Evolutionary conservation across 2,113 vertebrate species (phyloP), one percentile per base, ranked within the genome.

Genomic region (Sprattus sprattus): DNA sequence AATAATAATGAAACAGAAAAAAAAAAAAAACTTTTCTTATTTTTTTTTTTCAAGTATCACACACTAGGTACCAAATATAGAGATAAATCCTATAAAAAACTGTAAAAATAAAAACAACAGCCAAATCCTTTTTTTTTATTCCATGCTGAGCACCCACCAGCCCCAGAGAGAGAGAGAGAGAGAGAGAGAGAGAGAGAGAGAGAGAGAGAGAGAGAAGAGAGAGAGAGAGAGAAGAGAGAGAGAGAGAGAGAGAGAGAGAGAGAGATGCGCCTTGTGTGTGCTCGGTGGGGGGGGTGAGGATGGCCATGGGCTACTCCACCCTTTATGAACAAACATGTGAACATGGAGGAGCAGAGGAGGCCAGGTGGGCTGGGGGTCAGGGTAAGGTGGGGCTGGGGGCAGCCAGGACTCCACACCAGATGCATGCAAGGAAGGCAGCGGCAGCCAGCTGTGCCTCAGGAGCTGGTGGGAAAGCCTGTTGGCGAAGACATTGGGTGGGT

Each of bases 31-130:
- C 49, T 86, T 87, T 89, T 87, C 87, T 88, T 83, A 85, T 87
- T 71, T 81, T 80, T 87, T 91, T 89, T 88, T 91, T 93, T 93
- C 92, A 93, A 93, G 93, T 92, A 91, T 94, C 93, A 94, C 94
- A 94, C 86, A 89, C 85, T 88, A 78, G 91, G 95, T 94, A 95
- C 94, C 94, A 93, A 94, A 94, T 92, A 94, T 93, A 88, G 71
- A 78, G 91, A 28, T 91, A 89, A 39, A 39, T 39, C 39, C 90
- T 89, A 89, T 89, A 89, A 89, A 87, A 88, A 84, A 32, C n/a
- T n/a, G 84, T 86, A 87, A 89, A 47, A 80, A 83, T 78, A 78
- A 78, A 78, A 78, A 39, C 67, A 75, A 75, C 71, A 16, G 71
- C 71, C 71, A 78, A 78, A 44, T 44, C 3, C 1, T 13, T 28